Evolutionary conservation across 1,140 invertebrate species (phyloP), one percentile per base, ranked within the genome.

Genomic region (Brachionus manjavacas): DNA sequence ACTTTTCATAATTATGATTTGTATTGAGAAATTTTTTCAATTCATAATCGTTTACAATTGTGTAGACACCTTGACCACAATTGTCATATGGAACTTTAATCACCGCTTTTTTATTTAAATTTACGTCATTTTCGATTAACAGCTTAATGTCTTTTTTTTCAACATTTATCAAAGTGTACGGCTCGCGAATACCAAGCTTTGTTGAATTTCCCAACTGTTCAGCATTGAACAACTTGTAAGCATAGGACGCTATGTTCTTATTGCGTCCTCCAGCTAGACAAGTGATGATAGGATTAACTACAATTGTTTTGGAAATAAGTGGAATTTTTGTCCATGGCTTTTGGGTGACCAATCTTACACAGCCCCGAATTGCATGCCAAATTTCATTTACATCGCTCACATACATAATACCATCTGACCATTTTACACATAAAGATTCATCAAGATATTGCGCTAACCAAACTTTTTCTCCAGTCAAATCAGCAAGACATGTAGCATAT

Each of bases 1-100:
- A 79, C n/a, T 79, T 55, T n/a, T 79, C 76, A 35, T 79, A 79
- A 16, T 55, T 23, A 14, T 55, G 46, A 12, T 55, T n/a, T 39
- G 28, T 55, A n/a, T 31, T 35, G 11, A 79, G 49, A 35, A 79
- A 79, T 43, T 79, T 35, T 79, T 35, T 16, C 28, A 79, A 55
- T 31, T 79, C 76, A 9, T 16, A 20, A 31, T 79, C 39, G 60
- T 79, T 79, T n/a, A 79, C 28, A 31, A 79, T 79, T n/a, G 76
- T 79, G 14, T 79, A 79, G 6, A 79, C 76, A 16, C 76, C 76
- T 35, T 79, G 76, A 20, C 76, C 76, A 79, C 46, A 28, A 79
- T 79, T 79, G 9, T 55, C 25, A 79, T 79, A 79, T 14, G 76
- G 76, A n/a, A 55, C 76, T 60, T 79, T 79, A 16, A 79, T 79